Evolutionary conservation across 2,113 vertebrate genomes (phyloP).

Genomic region (Zingel zingel): DNA sequence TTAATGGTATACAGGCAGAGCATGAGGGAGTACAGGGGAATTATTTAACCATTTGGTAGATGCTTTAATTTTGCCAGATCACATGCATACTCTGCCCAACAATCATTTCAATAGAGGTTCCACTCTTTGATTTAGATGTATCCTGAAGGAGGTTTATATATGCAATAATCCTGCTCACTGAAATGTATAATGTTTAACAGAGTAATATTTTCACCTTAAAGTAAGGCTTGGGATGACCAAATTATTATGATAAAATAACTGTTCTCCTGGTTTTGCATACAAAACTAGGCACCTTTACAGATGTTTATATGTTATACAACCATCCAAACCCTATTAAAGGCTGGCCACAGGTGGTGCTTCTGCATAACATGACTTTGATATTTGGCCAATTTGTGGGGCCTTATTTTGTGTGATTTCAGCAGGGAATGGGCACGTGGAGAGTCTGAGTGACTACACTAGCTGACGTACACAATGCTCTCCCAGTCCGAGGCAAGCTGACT

Average conservation of each 20-base stretch:
- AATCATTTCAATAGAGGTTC: conserved; percentile 2
- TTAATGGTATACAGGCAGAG: conserved; percentile 3
- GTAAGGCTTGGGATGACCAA: background rate
- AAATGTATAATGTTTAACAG: background rate
- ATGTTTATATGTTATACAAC: conserved; percentile 10
- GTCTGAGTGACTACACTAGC: conserved; percentile 7
- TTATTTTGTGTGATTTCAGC: conserved; percentile 34
- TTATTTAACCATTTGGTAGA: background rate
- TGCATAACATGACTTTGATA: conserved; percentile 47
- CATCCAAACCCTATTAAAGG: conserved; percentile 24
- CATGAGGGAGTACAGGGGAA: conserved; percentile 1
- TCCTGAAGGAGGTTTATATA: background rate
- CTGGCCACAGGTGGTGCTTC: background rate
- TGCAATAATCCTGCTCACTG: conserved; percentile 10
- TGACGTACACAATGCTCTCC: conserved; percentile 54
- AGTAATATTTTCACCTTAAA: conserved; percentile 12
- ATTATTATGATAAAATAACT: background rate
- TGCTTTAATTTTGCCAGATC: conserved; percentile 1
- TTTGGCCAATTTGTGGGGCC: conserved; percentile 22
- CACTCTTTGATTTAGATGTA: conserved; percentile 14
- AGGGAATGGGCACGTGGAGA: conserved; percentile 31
- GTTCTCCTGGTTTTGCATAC: background rate
- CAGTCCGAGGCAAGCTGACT: conserved; percentile 39
- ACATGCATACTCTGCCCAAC: background rate
- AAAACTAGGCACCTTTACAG: conserved; percentile 2